These are phyloP conservation scores for Hydrochoerus hydrochaeris DNA, from an alignment of 2,113 vertebrate genomes.

Conservation along the genomic window DNA sequence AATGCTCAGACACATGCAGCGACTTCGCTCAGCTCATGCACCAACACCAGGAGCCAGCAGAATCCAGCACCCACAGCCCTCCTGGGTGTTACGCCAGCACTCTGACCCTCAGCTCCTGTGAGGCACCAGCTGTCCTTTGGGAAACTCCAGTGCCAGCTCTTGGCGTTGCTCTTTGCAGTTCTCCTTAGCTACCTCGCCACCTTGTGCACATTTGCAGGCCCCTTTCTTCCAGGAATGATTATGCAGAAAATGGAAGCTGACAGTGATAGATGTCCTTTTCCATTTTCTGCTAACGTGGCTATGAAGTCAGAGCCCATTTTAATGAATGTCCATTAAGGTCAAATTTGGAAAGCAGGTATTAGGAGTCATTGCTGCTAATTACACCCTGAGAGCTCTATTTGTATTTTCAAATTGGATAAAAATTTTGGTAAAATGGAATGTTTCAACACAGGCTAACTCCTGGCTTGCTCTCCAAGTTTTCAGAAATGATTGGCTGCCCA, in stretches of 20 bases:
- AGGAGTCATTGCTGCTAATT: constrained; percentile 79
- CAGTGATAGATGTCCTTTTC: constrained; percentile 78
- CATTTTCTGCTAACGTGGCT: constrained; percentile 67
- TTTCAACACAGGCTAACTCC: constrained; percentile 75
- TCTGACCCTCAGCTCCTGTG: background rate
- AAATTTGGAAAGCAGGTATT: constrained; percentile 81
- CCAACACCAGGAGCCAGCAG: background rate
- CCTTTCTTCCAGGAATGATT: constrained; percentile 75
- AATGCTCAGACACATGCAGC: background rate
- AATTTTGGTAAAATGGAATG: constrained; percentile 80
- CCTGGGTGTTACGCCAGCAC: background rate
- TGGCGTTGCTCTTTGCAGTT: background rate
- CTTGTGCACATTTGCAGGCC: constrained; percentile 8
- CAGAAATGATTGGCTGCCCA: constrained; percentile 50
- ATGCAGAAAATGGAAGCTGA: constrained; percentile 64
- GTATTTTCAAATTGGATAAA: constrained; percentile 83
- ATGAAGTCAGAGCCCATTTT: constrained; percentile 72
- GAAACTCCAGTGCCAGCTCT: background rate
- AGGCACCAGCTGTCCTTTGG: background rate
- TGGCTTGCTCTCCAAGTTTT: constrained; percentile 63
- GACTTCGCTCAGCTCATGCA: background rate
- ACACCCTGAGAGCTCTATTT: constrained; percentile 82
- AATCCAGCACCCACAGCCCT: background rate
- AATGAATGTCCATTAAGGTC: constrained; percentile 79
- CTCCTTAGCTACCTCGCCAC: background rate